Evolutionary conservation across 2,797 vertebrate species (phyloP).

Genomic region (Mastacembelus armatus): DNA sequence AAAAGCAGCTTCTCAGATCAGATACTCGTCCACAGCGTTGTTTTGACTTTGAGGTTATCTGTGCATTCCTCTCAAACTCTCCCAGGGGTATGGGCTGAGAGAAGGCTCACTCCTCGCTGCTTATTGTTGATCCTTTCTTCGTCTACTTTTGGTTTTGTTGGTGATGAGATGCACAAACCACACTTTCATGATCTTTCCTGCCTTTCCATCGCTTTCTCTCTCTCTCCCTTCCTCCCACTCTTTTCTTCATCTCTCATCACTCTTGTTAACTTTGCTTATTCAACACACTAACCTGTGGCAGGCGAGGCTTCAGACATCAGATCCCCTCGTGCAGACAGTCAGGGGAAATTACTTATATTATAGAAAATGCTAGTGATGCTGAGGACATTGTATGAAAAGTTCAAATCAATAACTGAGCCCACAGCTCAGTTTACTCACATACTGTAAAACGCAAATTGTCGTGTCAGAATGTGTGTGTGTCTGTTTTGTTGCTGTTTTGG

Average conservation of each 20-base stretch:
- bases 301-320: conserved; percentile 20
- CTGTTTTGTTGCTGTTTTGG: neutral
- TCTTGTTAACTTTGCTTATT: conserved; percentile 39
- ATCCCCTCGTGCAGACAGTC: conserved; percentile 30
- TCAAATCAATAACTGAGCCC: conserved; percentile 17
- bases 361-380: conserved; percentile 70
- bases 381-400: conserved; percentile 34
- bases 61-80: conserved; percentile 66
- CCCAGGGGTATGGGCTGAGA: conserved; percentile 52
- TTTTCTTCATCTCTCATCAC: conserved; percentile 31
- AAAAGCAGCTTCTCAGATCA: conserved; percentile 52
- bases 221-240: neutral
- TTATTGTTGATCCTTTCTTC: conserved; percentile 35
- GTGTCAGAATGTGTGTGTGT: conserved; percentile 10
- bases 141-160: conserved; percentile 3
- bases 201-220: neutral
- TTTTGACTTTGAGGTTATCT: conserved; percentile 74
- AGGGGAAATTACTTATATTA: conserved; percentile 71
- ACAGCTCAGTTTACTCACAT: conserved; percentile 22
- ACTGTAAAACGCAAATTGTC: conserved; percentile 29
- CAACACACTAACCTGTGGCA: conserved; percentile 46
- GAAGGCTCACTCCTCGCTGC: conserved; percentile 31
- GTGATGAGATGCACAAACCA: conserved; percentile 31
- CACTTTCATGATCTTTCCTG: conserved; percentile 19
- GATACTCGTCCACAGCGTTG: conserved; percentile 53